Conservation (phyloP, 2,888 invertebrate genomes). For the Euplexia lucipara region DNA sequence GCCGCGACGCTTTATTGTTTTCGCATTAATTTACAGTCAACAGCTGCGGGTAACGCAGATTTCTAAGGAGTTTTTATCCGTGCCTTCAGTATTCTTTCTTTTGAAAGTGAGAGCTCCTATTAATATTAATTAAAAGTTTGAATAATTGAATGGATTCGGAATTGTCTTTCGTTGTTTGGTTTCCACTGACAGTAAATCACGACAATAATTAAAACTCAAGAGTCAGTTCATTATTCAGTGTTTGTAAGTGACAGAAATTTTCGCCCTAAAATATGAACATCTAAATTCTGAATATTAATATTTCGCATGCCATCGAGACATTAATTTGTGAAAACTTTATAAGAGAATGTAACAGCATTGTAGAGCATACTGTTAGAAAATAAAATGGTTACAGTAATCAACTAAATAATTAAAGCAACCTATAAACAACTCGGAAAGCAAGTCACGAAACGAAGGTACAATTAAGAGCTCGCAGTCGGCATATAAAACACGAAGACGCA, state of each 20-base stretch:
- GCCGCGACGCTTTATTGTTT: slow-evolving; percentile 87
- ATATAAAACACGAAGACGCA: slow-evolving; percentile 82
- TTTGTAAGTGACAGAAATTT: slow-evolving; percentile 81
- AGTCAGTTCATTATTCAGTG: slow-evolving; percentile 81
- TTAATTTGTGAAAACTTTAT: slow-evolving; percentile 13
- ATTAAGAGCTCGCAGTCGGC: slow-evolving; percentile 84
- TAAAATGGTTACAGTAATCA: slow-evolving; percentile 38
- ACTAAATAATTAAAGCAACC: slow-evolving; percentile 61
- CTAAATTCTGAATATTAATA: slow-evolving; percentile 15
- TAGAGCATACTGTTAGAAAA: slow-evolving; percentile 18
- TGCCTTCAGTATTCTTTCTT: slow-evolving; percentile 88
- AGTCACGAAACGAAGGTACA: slow-evolving; percentile 85
- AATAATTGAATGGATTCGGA: slow-evolving; percentile 89
- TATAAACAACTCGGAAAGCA: slow-evolving; percentile 75
- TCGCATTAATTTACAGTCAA: slow-evolving; percentile 89
- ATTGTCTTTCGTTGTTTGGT: slow-evolving; percentile 87
- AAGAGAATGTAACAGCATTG: slow-evolving; percentile 10
- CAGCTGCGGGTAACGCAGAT: slow-evolving; percentile 88
- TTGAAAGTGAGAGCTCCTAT: slow-evolving; percentile 89
- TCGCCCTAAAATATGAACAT: slow-evolving; percentile 47
- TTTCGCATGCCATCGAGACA: slow-evolving; percentile 12
- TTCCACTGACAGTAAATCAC: slow-evolving; percentile 82
- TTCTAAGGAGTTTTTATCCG: slow-evolving; percentile 89
- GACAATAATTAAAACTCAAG: slow-evolving; percentile 87
- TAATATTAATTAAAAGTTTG: slow-evolving; percentile 91